These are phyloP conservation scores for Agonum fuliginosum DNA, from an alignment of 2,888 invertebrate species.

Conservation along the genomic window DNA sequence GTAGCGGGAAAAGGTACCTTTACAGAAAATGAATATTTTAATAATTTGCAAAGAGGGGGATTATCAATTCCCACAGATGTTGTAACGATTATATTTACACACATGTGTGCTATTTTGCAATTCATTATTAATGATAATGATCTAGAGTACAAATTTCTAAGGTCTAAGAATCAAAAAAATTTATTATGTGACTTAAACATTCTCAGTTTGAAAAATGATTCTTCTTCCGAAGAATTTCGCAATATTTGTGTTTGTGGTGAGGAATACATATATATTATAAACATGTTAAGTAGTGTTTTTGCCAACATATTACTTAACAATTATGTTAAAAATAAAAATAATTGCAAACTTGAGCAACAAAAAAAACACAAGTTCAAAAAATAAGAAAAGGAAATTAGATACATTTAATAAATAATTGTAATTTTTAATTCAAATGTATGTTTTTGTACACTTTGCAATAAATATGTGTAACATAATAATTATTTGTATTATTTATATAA, in stretches of 20 bases:
- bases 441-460: neutral
- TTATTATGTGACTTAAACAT: neutral
- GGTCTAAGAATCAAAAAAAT: neutral
- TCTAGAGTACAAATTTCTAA: conserved; percentile 17
- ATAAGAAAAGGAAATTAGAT: conserved; percentile 31
- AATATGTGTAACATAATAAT: conserved; percentile 12
- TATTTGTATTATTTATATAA: neutral
- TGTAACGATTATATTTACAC: neutral
- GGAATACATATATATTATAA: neutral
- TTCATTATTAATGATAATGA: conserved; percentile 7
- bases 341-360: neutral
- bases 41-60: conserved; percentile 33
- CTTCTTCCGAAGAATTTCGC: neutral
- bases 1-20: neutral
- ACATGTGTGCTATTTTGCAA: conserved; percentile 29
- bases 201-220: conserved; percentile 2
- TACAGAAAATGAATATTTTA: conserved; percentile 41
- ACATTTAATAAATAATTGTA: conserved; percentile 14
- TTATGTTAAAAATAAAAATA: conserved; percentile 42
- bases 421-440: neutral
- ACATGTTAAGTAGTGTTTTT: conserved; percentile 38
- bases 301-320: conserved; percentile 30
- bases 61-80: neutral
- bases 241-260: conserved; percentile 7
- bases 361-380: conserved; percentile 9